phyloP scores from a whole-genome alignment of 2,113 vertebrate species.

The Lethenteron reissneri region DNA sequence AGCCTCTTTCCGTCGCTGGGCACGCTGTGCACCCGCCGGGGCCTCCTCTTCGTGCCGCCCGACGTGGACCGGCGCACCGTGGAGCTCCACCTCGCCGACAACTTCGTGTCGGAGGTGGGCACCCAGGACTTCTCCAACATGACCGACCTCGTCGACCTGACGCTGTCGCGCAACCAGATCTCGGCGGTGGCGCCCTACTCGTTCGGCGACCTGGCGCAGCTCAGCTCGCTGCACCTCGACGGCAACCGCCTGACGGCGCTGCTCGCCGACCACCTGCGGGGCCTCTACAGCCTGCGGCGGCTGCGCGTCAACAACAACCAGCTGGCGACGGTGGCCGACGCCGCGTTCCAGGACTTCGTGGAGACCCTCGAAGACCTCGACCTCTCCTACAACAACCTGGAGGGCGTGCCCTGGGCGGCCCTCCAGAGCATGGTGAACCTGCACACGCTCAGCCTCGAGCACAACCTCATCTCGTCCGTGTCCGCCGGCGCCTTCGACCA shows the following conservation, averaged over 20 bases:
- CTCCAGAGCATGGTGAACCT: slow-evolving; percentile 30
- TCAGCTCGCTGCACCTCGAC: slow-evolving; percentile 40
- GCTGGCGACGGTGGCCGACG: slow-evolving; percentile 33
- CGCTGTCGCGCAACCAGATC: slow-evolving; percentile 43
- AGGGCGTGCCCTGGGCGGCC: slow-evolving; percentile 37
- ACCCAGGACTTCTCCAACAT: slow-evolving; percentile 49
- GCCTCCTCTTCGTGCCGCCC: slow-evolving; percentile 40
- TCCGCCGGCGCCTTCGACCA: slow-evolving; percentile 45
- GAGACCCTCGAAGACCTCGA: slow-evolving; percentile 43
- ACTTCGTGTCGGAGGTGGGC: slow-evolving; percentile 43
- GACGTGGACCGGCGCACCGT: slow-evolving; percentile 42
- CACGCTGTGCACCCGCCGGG: slow-evolving; percentile 43
- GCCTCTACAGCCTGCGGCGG: slow-evolving; percentile 38
- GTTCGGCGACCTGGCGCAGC: slow-evolving; percentile 37
- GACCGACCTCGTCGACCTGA: slow-evolving; percentile 45
- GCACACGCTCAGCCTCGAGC: slow-evolving; percentile 41
- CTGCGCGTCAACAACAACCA: slow-evolving; percentile 48
- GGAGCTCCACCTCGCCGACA: slow-evolving; percentile 44
- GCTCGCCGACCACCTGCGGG: slow-evolving; percentile 36
- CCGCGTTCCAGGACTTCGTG: slow-evolving; percentile 41
- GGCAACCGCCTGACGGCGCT: slow-evolving; percentile 35
- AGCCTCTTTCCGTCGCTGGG: slow-evolving; percentile 45
- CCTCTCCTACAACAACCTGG: slow-evolving; percentile 43
- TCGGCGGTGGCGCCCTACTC: slow-evolving; percentile 35
- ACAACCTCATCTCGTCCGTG: slow-evolving; percentile 42